Evolutionary conservation across 2,888 invertebrate genomes (phyloP), one percentile per base, ranked within the genome.

Genomic region (Odontothrips loti): DNA sequence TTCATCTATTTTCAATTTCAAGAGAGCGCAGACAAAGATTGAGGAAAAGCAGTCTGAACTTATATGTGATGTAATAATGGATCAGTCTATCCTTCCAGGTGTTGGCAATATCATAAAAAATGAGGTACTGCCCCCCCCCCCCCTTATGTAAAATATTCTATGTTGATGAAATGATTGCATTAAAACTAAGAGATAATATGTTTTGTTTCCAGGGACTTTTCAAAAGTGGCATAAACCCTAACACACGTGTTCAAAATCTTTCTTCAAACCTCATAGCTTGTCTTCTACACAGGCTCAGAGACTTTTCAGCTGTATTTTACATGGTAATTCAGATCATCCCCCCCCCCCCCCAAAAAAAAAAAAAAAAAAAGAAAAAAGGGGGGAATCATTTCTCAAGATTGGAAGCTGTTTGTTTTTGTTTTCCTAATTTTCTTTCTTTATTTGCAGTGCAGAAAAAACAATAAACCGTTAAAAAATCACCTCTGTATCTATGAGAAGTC

Each of bases 81-180:
- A 86, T 81, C 86, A 86, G 82, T 82, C 82, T 15, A 84, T 86
- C 43, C 82, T 86, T 27, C 86, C 86, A 12, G 86, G 86, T 1
- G 86, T 86, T 10, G 86, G 86, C 63, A 86, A 86, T 80, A 86
- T 86, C 63, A 86, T 86, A 63, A 86, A 86, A 80, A 86, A 86
- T 84, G 86, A 86, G 82, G 82, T 86, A 11, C 34, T 68, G 47
- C n/a, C n/a, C n/a, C n/a, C n/a, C 20, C 6, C 15, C n/a, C 58
- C 11, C 58, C 3, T 6, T 43, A 43, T 20, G n/a, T 68, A 23
- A 1, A 23, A 11, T 23, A 68, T 68, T 68, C 27, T 1, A 12
- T 8, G 12, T 23, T 27, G 11, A 58, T 75, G 2, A 27, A 75
- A 11, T 1, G 23, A 27, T 27, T 0, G 27, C 23, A 11, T 75